phyloP scores from a whole-genome alignment of 1,140 invertebrate genomes.

The Eciton burchellii region DNA sequence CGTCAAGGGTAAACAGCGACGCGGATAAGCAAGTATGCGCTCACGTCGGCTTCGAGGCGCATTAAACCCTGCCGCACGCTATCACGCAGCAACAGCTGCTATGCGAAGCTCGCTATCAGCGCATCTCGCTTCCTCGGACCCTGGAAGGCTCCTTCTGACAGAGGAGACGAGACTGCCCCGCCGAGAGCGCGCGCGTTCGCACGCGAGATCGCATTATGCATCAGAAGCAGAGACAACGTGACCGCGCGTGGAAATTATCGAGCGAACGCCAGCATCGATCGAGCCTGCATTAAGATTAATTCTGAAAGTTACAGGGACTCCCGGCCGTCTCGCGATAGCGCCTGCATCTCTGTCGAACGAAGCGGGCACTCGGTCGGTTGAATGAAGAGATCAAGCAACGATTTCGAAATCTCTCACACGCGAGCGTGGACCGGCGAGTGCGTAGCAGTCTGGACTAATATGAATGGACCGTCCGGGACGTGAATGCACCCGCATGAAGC shows the following conservation, averaged over 20 bases:
- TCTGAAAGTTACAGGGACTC: too few relatives aligned
- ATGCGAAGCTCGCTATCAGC: conserved; percentile 78
- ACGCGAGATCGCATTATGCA: not conserved
- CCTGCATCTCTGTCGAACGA: not conserved
- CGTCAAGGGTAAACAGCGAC: conserved; percentile 73
- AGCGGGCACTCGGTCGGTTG: not conserved
- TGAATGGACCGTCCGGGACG: conserved; percentile 63
- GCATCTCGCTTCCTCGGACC: conserved; percentile 72
- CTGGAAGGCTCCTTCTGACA: not conserved
- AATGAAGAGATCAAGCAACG: conserved; percentile 57
- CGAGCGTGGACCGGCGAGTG: conserved; percentile 61
- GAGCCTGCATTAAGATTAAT: too few relatives aligned
- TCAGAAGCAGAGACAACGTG: too few relatives aligned
- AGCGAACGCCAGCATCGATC: too few relatives aligned
- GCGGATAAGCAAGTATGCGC: conserved; percentile 74
- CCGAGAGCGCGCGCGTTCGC: conserved; percentile 21
- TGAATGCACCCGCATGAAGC: conserved; percentile 76
- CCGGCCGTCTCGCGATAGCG: not conserved
- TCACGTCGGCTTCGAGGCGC: conserved; percentile 74
- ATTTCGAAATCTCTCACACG: conserved; percentile 63
- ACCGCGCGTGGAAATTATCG: too few relatives aligned
- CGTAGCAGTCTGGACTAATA: conserved; percentile 67
- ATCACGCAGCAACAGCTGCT: conserved; percentile 80
- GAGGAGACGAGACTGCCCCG: conserved; percentile 33
- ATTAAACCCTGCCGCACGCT: conserved; percentile 78